These are phyloP conservation scores for Tethea ocularis DNA, from an alignment of 2,888 invertebrate genomes.

Conservation along the genomic window DNA sequence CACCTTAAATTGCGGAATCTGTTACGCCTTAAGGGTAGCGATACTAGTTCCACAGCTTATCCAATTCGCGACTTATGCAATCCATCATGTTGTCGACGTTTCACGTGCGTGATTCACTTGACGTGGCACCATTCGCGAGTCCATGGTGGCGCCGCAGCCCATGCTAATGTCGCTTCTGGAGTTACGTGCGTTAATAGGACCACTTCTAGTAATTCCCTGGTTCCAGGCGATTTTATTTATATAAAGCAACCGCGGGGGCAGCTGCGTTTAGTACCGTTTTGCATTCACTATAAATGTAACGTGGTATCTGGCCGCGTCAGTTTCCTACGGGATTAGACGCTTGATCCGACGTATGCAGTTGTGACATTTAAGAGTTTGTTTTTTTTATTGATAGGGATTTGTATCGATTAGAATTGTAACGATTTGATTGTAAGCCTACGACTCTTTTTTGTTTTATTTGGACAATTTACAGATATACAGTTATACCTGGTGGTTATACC, in stretches of 20 bases:
- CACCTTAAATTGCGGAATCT: neutral
- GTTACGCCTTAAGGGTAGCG: neutral
- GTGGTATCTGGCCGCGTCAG: conserved; percentile 15
- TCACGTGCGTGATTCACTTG: neutral
- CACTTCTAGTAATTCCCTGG: conserved; percentile 68
- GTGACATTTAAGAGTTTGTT: conserved; percentile 3
- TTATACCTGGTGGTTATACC: too few relatives aligned
- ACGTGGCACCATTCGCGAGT: conserved; percentile 4
- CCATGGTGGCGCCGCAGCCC: conserved; percentile 37
- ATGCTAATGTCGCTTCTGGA: conserved; percentile 68
- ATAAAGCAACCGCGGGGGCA: conserved; percentile 15
- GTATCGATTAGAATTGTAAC: neutral
- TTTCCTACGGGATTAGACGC: conserved; percentile 7
- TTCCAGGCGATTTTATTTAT: conserved; percentile 57
- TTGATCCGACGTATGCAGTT: conserved; percentile 6
- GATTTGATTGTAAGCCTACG: neutral
- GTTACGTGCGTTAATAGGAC: conserved; percentile 71
- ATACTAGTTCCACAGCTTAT: neutral
- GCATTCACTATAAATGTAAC: conserved; percentile 31
- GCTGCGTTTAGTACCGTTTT: conserved; percentile 21
- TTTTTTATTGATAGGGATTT: conserved; percentile 7
- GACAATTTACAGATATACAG: too few relatives aligned
- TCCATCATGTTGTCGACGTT: neutral
- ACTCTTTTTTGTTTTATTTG: too few relatives aligned
- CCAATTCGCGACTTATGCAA: conserved; percentile 8